These are phyloP conservation scores for Phengaris alcon DNA, from an alignment of 2,888 invertebrate species.

Conservation along the genomic window DNA sequence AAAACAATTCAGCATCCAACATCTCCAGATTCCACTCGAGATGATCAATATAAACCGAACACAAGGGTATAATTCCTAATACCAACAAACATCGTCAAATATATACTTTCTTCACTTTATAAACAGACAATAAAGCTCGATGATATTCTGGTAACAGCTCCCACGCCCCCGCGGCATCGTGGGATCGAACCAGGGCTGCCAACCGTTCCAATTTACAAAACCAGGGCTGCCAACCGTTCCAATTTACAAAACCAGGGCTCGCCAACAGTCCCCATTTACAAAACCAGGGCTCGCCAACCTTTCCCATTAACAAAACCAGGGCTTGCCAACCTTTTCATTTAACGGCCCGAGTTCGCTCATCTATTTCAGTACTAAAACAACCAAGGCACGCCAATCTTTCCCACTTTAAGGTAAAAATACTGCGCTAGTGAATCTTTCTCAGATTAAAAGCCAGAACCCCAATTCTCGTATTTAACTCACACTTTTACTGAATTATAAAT, in stretches of 20 bases:
- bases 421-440: too few species aligned
- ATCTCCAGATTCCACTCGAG: background rate
- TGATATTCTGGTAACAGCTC: constrained; percentile 40
- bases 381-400: too few species aligned
- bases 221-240: background rate
- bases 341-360: too few species aligned
- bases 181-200: constrained; percentile 36
- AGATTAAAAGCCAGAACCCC: too few species aligned
- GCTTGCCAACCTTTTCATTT: background rate
- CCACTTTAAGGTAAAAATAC: too few species aligned
- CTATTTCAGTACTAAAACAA: too few species aligned
- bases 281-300: background rate
- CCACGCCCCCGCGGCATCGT: constrained; percentile 46
- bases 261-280: background rate
- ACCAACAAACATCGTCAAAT: constrained; percentile 8
- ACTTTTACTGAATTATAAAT: too few species aligned
- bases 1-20: background rate
- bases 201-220: background rate
- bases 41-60: background rate
- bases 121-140: constrained; percentile 38
- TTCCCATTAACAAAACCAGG: background rate
- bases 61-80: background rate
- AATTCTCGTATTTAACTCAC: too few species aligned
- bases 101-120: constrained; percentile 16
- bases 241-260: too few species aligned